These are phyloP conservation scores for Sceloporus undulatus DNA, from an alignment of 2,113 vertebrate genomes.

Conservation along the genomic window DNA sequence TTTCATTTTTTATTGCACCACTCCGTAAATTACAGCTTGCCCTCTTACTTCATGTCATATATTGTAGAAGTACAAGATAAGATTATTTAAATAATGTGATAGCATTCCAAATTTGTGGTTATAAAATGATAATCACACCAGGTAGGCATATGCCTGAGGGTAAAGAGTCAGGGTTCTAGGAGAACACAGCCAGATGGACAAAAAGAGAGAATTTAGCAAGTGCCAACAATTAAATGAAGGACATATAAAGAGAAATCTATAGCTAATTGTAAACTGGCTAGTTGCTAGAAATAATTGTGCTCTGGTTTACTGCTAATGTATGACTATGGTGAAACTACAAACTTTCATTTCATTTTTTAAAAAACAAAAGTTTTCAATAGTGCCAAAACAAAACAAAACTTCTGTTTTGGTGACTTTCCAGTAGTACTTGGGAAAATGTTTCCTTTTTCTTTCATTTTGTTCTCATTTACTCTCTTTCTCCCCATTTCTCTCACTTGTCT, in stretches of 20 bases:
- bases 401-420: not conserved
- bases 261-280: constrained; percentile 18
- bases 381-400: not conserved
- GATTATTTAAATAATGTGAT: constrained; percentile 25
- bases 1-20: constrained; percentile 57
- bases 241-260: constrained; percentile 46
- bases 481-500: not conserved
- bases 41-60: not conserved
- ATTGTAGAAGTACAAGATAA: constrained; percentile 5
- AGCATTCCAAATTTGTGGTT: constrained; percentile 24
- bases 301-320: not conserved
- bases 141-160: constrained; percentile 34
- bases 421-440: not conserved
- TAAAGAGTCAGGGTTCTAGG: constrained; percentile 36
- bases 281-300: not conserved
- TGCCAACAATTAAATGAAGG: constrained; percentile 50
- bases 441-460: not conserved
- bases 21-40: constrained; percentile 18
- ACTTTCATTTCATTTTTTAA: too few species aligned
- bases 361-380: not conserved
- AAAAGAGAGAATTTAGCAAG: constrained; percentile 46
- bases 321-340: not conserved
- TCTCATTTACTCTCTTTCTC: too few species aligned
- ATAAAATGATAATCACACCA: constrained; percentile 32
- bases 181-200: constrained; percentile 39